Base-by-base conservation (phyloP, 1,140 invertebrate genomes). In the Drosophila biarmipes region DNA sequence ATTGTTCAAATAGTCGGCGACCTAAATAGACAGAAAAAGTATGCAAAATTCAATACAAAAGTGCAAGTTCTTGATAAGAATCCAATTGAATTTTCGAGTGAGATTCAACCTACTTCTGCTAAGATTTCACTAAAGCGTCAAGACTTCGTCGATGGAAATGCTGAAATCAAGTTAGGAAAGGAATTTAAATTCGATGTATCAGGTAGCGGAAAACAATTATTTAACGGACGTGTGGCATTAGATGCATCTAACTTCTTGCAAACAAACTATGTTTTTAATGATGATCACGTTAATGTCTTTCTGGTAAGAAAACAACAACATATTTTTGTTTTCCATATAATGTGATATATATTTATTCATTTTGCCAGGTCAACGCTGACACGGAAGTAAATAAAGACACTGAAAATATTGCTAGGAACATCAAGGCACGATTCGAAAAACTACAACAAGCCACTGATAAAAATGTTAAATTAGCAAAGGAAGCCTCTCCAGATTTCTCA, bases 241-340 rank as follows among this genome's bases (percentile, higher is more conserved):
- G 93, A 96, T 55, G 94, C 96, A 34, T 92, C 94, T 11, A 94
- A 96, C 78, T 95, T 95, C 76, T 87, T 96, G 38, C 95, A 96
- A 90, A 94, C 94, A 4, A 94, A 95, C 19, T 95, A 95, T 59
- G 93, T 92, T 4, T 92, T 94, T 17, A 94, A 94, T 53, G 93
- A 94, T 34, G 94, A 96, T 5, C 95, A 95, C 78, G 92, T 96
- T 37, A 93, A 94, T 73, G 87, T 92, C 61, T 93, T 94, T 49
- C 73, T 92, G 85, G 94, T 95, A 84, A 93, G 93, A 35, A 21
- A 7, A 90, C 64, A 11, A 15, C 27, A 46, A n/a, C 10, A 51
- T 24, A 51, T 34, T 3, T 0, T 11, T 8, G 29, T 15, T 6
- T 43, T 31, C 31, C 42, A 38, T 40, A 34, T 43, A 15, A 10